phyloP scores from a whole-genome alignment of 1,140 invertebrate species.

The Drosophila mauritiana region DNA sequence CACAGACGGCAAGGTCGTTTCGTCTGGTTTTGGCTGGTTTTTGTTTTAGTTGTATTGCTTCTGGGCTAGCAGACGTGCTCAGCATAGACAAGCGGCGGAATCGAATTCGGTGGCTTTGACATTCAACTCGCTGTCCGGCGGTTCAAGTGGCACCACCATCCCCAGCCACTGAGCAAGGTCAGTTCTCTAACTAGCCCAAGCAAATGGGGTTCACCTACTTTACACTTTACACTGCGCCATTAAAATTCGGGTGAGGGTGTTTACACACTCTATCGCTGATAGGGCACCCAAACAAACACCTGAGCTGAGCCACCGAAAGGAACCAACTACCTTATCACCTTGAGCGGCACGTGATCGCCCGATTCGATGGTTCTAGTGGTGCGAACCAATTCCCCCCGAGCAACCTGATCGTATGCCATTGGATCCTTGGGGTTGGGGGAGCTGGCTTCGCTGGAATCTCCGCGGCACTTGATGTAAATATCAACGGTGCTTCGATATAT shows the following conservation, averaged over 20 bases:
- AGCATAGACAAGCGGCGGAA: slow-evolving; percentile 45
- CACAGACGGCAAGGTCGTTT: slow-evolving; percentile 45
- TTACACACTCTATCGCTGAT: slow-evolving; percentile 48
- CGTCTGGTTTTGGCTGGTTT: slow-evolving; percentile 10
- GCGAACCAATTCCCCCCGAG: slow-evolving; percentile 37
- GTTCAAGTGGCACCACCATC: slow-evolving; percentile 43
- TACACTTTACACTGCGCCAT: slow-evolving; percentile 58
- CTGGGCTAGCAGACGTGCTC: slow-evolving; percentile 41
- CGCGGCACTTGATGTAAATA: slow-evolving; percentile 30
- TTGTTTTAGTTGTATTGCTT: not conserved
- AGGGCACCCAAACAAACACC: slow-evolving; percentile 24
- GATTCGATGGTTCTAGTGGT: not conserved
- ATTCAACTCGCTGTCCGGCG: slow-evolving; percentile 52
- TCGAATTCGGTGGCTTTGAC: slow-evolving; percentile 48
- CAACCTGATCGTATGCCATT: slow-evolving; percentile 42
- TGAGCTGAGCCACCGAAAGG: not conserved
- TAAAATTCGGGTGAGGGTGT: slow-evolving; percentile 15
- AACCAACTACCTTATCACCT: slow-evolving; percentile 55
- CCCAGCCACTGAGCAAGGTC: slow-evolving; percentile 42
- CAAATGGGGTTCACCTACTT: slow-evolving; percentile 45
- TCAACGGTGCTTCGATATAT: slow-evolving; percentile 28
- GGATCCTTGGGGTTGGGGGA: slow-evolving; percentile 1
- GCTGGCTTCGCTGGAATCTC: slow-evolving; percentile 22
- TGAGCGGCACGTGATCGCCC: slow-evolving; percentile 52
- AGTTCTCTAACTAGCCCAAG: slow-evolving; percentile 55